phyloP scores from a whole-genome alignment of 2,888 invertebrate species.

The Drosophila paranaensis region DNA sequence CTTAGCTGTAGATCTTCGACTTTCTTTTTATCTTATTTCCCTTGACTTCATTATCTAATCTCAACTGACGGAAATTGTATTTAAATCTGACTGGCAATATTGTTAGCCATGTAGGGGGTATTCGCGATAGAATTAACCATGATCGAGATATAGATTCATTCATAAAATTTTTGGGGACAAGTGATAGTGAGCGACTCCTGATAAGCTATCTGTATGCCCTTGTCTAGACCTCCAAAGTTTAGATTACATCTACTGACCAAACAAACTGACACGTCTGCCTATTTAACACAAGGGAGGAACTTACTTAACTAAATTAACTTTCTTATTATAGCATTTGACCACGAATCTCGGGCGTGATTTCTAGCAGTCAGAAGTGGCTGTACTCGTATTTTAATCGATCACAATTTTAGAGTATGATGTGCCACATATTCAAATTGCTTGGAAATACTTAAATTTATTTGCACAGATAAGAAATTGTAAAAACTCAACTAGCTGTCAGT shows the following conservation, averaged over 20 bases:
- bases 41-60: constrained; percentile 28
- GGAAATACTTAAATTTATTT: constrained; percentile 26
- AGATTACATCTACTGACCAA: neutral
- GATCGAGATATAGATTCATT: constrained; percentile 8
- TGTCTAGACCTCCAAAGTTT: neutral
- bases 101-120: neutral
- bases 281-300: too few species aligned
- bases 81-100: neutral
- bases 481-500: neutral
- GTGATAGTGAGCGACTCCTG: neutral
- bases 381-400: constrained; percentile 18
- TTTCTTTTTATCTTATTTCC: neutral
- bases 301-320: neutral
- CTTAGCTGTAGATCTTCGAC: neutral
- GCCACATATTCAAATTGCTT: constrained; percentile 22
- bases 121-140: neutral
- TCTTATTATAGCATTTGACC: neutral
- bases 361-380: neutral
- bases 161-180: constrained; percentile 4
- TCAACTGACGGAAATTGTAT: neutral
- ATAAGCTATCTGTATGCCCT: constrained; percentile 4
- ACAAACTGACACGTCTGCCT: neutral
- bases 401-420: constrained; percentile 16
- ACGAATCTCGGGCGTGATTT: constrained; percentile 7
- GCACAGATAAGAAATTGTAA: constrained; percentile 22